These are phyloP conservation scores for Melieria crassipennis DNA, from an alignment of 2,888 invertebrate species.

Conservation along the genomic window DNA sequence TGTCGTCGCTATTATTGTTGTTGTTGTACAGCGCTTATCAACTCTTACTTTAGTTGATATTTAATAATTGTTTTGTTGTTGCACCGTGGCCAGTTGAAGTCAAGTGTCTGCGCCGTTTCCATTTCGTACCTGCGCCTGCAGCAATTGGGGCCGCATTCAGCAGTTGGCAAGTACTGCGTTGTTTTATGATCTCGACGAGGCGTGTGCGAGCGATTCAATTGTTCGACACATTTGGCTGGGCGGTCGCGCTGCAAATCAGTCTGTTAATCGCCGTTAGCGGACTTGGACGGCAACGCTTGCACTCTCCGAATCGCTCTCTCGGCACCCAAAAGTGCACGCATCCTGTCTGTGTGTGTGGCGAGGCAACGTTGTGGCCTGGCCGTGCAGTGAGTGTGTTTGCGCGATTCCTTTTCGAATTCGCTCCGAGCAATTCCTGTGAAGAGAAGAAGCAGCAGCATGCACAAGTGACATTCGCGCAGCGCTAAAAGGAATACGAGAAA, in stretches of 20 bases:
- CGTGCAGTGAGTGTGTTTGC: constrained; percentile 8
- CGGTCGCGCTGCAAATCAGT: constrained; percentile 47
- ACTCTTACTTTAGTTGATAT: background rate
- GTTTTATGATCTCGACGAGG: background rate
- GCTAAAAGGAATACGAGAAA: background rate
- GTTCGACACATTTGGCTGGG: background rate
- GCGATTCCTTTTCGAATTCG: background rate
- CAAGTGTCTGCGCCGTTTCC: too few species aligned
- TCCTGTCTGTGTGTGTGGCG: background rate
- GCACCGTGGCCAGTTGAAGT: too few species aligned
- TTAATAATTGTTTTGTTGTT: background rate
- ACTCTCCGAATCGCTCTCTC: background rate
- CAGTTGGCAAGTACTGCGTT: background rate
- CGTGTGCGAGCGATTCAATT: background rate
- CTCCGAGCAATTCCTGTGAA: background rate
- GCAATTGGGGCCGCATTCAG: too few species aligned
- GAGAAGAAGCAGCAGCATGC: background rate
- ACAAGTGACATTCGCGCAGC: background rate
- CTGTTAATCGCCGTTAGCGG: constrained; percentile 54
- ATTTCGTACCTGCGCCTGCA: too few species aligned
- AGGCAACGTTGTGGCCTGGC: too few species aligned
- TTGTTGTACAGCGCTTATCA: background rate
- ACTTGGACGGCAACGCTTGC: constrained; percentile 47
- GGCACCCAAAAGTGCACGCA: background rate
- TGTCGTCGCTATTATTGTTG: background rate